Evolutionary conservation across 2,113 vertebrate species (phyloP), one percentile per base, ranked within the genome.

Genomic region (Dolichotis patagonum): DNA sequence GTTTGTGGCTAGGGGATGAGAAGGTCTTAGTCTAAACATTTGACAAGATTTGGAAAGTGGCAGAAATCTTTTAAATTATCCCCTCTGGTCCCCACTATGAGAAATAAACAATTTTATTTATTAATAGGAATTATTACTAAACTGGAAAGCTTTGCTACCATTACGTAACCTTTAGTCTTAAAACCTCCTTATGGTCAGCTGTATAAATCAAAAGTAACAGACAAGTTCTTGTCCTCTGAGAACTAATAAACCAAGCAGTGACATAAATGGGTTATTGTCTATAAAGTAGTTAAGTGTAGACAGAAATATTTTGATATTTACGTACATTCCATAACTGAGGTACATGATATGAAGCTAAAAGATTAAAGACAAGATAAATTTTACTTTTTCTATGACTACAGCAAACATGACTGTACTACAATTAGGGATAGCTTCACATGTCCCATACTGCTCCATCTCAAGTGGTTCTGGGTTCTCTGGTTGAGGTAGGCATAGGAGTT

Each of bases 181-280:
- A 93, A 56, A 26, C 26, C 56, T 54, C 28, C 38, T 28, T 35
- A 6, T 97, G 60, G 93, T 96, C 41, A 91, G 12, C 43, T 92
- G 4, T 89, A 78, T 62, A 94, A 95, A 80, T 43, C 60, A 85
- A 97, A 94, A 85, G 38, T 81, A 78, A 83, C 20, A 81, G 63
- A 81, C 91, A 84, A n/a, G 10, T 63, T 58, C 5, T 88, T 67
- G 49, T 65, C 28, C 17, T 89, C 67, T 88, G 49, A 82, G 11
- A 56, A 88, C 22, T 78, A 91, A 54, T 58, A 91, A 96, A 60
- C 17, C 85, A 88, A 93, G 67, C 9, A 73, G 26, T 95, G 90
- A 67, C 46, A 85, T 73, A 63, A 80, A 28, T 73, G 49, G 30
- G 38, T 90, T 60, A 95, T 22, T 85, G 16, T 38, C 22, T 90